Evolutionary conservation across 2,888 invertebrate genomes (phyloP).

Genomic region (Lasioglossum leucozonium): DNA sequence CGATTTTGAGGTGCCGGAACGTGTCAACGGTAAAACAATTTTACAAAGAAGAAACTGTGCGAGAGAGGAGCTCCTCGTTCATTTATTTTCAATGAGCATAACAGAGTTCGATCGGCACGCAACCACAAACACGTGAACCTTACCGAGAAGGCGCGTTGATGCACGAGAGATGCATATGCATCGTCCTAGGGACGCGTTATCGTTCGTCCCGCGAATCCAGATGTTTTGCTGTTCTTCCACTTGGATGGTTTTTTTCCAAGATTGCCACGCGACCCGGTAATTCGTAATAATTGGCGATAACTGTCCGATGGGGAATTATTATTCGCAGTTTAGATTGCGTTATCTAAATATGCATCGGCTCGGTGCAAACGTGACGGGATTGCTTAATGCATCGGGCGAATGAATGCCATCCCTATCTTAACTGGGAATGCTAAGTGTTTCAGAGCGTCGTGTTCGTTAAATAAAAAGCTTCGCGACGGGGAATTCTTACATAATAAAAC

Average conservation of each 20-base stretch:
- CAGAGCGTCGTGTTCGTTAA: not conserved
- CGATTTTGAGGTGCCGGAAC: not conserved
- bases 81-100: not conserved
- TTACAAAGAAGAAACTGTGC: not conserved
- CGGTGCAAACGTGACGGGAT: conserved; percentile 13
- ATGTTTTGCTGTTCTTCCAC: conserved; percentile 22
- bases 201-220: conserved; percentile 42
- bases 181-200: conserved; percentile 25
- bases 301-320: conserved; percentile 21
- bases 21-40: not conserved
- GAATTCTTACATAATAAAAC: not conserved
- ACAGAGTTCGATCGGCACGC: conserved; percentile 67
- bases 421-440: conserved; percentile 15
- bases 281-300: conserved; percentile 25
- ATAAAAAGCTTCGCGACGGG: not conserved
- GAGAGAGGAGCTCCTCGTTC: not conserved
- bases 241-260: not conserved
- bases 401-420: conserved; percentile 3
- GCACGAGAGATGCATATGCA: conserved; percentile 68
- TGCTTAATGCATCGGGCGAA: conserved; percentile 4
- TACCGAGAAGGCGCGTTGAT: conserved; percentile 63
- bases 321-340: conserved; percentile 21
- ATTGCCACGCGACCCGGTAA: conserved; percentile 2
- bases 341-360: conserved; percentile 32
- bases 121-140: conserved; percentile 70